Conservation (phyloP, 2,888 invertebrate genomes). For the Suillia variegata region DNA sequence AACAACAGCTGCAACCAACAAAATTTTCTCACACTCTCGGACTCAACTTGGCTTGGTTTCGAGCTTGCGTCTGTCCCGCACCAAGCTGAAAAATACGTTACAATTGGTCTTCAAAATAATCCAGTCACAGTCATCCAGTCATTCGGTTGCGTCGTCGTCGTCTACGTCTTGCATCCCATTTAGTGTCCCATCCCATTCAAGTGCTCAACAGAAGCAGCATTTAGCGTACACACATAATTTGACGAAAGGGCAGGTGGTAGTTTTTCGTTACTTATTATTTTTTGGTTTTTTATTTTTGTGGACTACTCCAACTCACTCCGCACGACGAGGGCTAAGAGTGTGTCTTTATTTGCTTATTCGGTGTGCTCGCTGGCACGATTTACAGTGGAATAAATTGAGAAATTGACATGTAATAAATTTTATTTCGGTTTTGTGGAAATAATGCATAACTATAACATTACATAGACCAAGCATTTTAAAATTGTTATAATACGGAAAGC, state of each 20-base stretch:
- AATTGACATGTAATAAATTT: too few species aligned
- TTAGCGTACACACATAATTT: conserved; percentile 51
- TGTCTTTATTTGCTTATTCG: conserved; percentile 20
- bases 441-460: too few species aligned
- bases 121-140: conserved; percentile 32
- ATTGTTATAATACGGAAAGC: too few species aligned
- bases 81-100: conserved; percentile 50
- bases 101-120: conserved; percentile 55
- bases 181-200: conserved; percentile 41
- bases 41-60: conserved; percentile 45
- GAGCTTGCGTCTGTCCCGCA: conserved; percentile 27
- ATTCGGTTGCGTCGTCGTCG: conserved; percentile 15
- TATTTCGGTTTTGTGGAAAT: too few species aligned
- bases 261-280: conserved; percentile 40
- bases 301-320: conserved; percentile 31
- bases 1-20: conserved; percentile 54
- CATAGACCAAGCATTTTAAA: too few species aligned
- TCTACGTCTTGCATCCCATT: conserved; percentile 42
- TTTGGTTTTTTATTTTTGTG: neutral
- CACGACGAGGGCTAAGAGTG: conserved; percentile 40
- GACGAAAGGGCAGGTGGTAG: conserved; percentile 55
- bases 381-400: conserved; percentile 45
- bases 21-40: conserved; percentile 60
- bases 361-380: conserved; percentile 39
- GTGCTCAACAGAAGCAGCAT: conserved; percentile 58